These are phyloP conservation scores for Andrena minutula DNA, from an alignment of 2,888 invertebrate species.

Conservation along the genomic window DNA sequence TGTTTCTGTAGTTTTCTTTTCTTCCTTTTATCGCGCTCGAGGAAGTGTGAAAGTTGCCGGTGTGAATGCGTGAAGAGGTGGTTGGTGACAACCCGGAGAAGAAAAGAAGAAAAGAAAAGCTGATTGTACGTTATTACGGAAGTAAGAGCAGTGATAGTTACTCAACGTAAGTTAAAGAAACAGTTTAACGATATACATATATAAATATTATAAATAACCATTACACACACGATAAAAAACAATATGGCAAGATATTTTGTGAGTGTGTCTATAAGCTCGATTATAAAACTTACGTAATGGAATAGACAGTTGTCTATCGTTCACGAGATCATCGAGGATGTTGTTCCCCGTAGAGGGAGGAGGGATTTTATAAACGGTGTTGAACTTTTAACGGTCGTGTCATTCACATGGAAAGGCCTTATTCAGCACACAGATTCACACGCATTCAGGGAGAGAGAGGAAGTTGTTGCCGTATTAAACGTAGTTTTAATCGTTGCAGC, in stretches of 20 bases:
- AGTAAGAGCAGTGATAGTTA: conserved; percentile 82
- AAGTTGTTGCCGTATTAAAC: conserved; percentile 55
- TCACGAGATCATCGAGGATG: conserved; percentile 45
- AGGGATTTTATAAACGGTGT: conserved; percentile 67
- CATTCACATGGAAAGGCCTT: conserved; percentile 67
- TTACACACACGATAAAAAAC: conserved; percentile 64
- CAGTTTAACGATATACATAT: conserved; percentile 64
- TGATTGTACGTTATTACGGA: conserved; percentile 78
- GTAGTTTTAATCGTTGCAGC: conserved; percentile 52
- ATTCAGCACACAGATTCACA: conserved; percentile 61
- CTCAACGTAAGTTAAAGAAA: conserved; percentile 68
- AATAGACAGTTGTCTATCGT: conserved; percentile 63
- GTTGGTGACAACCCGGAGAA: conserved; percentile 58
- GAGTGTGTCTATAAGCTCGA: conserved; percentile 74
- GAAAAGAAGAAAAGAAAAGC: conserved; percentile 48
- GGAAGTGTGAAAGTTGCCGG: conserved; percentile 45
- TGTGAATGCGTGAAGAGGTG: conserved; percentile 54
- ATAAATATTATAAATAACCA: conserved; percentile 66
- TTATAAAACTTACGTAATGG: conserved; percentile 64
- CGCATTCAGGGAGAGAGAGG: conserved; percentile 54
- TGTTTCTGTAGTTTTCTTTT: conserved; percentile 21
- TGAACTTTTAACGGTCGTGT: conserved; percentile 62
- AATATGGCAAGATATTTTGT: conserved; percentile 75
- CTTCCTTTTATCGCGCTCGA: conserved; percentile 17
- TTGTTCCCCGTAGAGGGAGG: conserved; percentile 43